Base-by-base conservation (phyloP, 2,797 vertebrate genomes). In the Chaetophractus vellerosus region DNA sequence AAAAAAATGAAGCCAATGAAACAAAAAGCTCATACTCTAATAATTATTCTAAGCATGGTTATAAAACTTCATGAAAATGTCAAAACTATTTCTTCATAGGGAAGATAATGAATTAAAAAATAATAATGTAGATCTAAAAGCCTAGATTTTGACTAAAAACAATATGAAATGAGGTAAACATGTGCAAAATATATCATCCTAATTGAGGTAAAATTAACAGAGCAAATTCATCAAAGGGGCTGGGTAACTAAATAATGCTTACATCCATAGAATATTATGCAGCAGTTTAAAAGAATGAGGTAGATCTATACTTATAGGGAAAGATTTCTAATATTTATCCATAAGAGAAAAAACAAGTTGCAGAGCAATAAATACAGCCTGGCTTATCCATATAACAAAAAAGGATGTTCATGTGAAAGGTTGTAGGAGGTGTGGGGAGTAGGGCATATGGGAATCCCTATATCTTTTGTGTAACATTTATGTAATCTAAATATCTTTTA, bases 61-160 rank as follows among this genome's bases (percentile, higher is more conserved):
- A 55, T 19, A 19, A 55, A 55, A 55, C 55, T 55, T 55, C 19
- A 55, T 55, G 19, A 55, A 95, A 80, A 64, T 31, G 18, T 74
- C 41, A 95, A 85, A 93, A 72, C 78, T 66, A 41, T 57, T 91
- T 83, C 31, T 78, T 61, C 66, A 57, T 50, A 74, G 18, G 23
- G 26, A 92, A 96, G 38, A 15, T 69, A 91, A 91, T 59, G 2
- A 80, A 92, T 61, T 71, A 89, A 74, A 81, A 9, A 90, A 50
- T 38, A 90, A 79, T 81, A 88, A 95, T 82, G 41, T 86, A n/a
- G 28, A 92, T 50, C 76, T 80, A 68, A 89, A 89, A 92, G 16
- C 36, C 79, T 91, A 68, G 45, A 74, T 61, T 80, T 79, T 88
- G 18, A 93, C 33, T 90, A 75, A 84, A 57, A 85, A 61, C 36